Base-by-base conservation (phyloP, 1,140 invertebrate species). In the Planococcus citri region DNA sequence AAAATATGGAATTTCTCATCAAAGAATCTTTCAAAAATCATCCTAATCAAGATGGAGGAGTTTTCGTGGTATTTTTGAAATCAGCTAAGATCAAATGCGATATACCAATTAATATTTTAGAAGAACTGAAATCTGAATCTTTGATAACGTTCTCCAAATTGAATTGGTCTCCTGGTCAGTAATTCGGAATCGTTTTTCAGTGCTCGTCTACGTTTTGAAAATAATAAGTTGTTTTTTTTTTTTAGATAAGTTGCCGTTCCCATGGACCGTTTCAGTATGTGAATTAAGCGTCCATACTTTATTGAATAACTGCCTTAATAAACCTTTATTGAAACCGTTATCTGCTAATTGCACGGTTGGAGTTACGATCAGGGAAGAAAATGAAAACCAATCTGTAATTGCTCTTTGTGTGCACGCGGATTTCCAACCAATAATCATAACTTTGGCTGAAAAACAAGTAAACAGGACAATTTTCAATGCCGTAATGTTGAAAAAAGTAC, bases 271-370 rank as follows among this genome's bases (percentile, higher is more conserved):
- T 64, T 64, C 60, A 9, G 12, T 64, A 64, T 24, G 10, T 9
- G 60, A 64, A 9, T 6, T 64, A 21, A 25, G 22, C 60, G 22
- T 64, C 20, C 1, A 27, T 27, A 64, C 60, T 22, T 64, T 64
- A 27, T 64, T 64, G 17, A 12, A 64, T 10, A 64, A 25, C 20
- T 6, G 20, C 17, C 2, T 64, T 3, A 10, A 21, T 25, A 64
- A 64, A 25, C 60, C 60, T 22, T 57, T 84, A 64, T 75, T 85
- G 20, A 82, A 80, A 71, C 83, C 84, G 21, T 76, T 86, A 0
- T 81, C 82, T 9, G 79, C 84, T 1, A 85, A 81, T 67, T 81
- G 83, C 14, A 86, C 85, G 0, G 76, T 86, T 33, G 83, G 82
- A 67, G 64, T 73, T 1, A 69, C 73, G 8, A 72, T 73, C 24